Evolutionary conservation across 2,888 invertebrate genomes (phyloP), one percentile per base, ranked within the genome.

Genomic region (Mellilla xanthometata): DNA sequence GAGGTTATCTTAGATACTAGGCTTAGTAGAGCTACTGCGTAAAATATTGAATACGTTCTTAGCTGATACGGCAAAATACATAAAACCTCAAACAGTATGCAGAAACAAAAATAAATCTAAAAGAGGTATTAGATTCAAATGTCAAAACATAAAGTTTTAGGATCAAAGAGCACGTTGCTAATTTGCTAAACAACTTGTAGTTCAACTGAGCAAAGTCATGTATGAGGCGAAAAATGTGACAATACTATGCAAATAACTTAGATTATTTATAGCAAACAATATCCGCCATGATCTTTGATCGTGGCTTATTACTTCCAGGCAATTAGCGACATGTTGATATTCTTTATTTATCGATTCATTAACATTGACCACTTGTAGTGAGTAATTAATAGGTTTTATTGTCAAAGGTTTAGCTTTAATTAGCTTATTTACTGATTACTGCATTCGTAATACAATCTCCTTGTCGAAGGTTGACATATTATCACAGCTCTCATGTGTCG

Each of bases 1-100:
- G 45, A 39, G 45, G 45, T 45, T 45, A 45, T 45, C 39, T 34
- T 39, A n/a, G 7, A 24, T n/a, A 24, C 24, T n/a, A 7, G 8
- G 2, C 15, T n/a, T 19, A 19, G 15, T 19, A 19, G 15, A 19
- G 39, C 27, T 32, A 32, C 39, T 15, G 26, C 11, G 19, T 10
- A 22, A 27, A 2, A 8, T 19, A 19, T 19, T 19, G 15, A 19
- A 19, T 5, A 19, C 3, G 3, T 5, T 19, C 6, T 19, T 19
- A 5, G 15, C n/a, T n/a, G n/a, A n/a, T n/a, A n/a, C n/a, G n/a
- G n/a, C n/a, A n/a, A n/a, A n/a, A n/a, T n/a, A n/a, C n/a, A n/a
- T n/a, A n/a, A n/a, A n/a, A n/a, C n/a, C n/a, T n/a, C n/a, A n/a
- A n/a, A n/a, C n/a, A n/a, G n/a, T n/a, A n/a, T n/a, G n/a, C n/a